Evolutionary conservation across 2,797 vertebrate species (phyloP).

Genomic region (Hyperoplus immaculatus): DNA sequence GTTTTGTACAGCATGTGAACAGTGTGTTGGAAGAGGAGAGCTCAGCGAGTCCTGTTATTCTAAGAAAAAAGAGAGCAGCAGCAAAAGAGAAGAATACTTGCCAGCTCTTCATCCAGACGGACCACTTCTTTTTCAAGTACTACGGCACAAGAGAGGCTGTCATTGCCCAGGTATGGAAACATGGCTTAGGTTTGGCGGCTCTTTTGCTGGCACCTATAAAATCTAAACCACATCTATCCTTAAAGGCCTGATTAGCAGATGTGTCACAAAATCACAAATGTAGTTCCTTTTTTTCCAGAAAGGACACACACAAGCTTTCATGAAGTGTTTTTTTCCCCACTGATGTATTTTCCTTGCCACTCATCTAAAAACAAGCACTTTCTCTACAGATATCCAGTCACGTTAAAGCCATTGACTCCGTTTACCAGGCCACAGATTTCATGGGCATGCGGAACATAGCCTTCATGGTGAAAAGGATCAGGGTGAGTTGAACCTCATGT

Average conservation of each 20-base stretch:
- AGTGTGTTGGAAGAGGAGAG: slow-evolving; percentile 50
- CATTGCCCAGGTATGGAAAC: slow-evolving; percentile 91
- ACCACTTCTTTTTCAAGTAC: slow-evolving; percentile 92
- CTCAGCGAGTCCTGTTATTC: slow-evolving; percentile 87
- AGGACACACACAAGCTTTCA: not conserved
- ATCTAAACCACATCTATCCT: not conserved
- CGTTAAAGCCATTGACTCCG: slow-evolving; percentile 95
- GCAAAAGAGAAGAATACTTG: slow-evolving; percentile 94
- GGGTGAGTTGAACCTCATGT: slow-evolving; percentile 84
- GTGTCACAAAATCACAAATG: not conserved
- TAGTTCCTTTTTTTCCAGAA: not conserved
- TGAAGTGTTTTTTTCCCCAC: not conserved
- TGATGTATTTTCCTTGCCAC: not conserved
- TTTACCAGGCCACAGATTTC: slow-evolving; percentile 97
- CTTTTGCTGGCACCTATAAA: too few relatives aligned
- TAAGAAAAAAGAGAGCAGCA: slow-evolving; percentile 91
- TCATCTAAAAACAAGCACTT: slow-evolving; percentile 14
- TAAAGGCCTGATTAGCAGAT: not conserved
- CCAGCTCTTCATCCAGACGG: slow-evolving; percentile 97
- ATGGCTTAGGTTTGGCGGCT: too few relatives aligned
- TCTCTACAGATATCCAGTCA: slow-evolving; percentile 95
- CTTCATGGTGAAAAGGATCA: slow-evolving; percentile 99
- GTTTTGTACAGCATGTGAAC: slow-evolving; percentile 57
- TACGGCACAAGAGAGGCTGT: slow-evolving; percentile 94
- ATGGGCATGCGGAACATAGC: slow-evolving; percentile 96